phyloP scores from a whole-genome alignment of 2,113 vertebrate genomes.

The Bombycilla garrulus region DNA sequence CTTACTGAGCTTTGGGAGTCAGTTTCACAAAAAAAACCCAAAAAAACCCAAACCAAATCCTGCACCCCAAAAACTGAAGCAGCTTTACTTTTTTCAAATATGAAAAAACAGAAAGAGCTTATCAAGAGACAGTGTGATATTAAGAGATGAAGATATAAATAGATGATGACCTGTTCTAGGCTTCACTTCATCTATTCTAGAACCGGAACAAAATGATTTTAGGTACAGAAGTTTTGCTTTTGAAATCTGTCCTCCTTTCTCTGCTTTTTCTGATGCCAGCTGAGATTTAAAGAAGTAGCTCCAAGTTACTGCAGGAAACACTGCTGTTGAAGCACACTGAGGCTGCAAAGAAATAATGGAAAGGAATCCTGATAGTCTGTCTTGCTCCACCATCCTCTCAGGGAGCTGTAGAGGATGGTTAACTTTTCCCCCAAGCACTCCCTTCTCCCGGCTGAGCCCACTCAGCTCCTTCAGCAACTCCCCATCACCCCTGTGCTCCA shows the following conservation, averaged over 20 bases:
- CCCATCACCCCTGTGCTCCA: neutral
- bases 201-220: neutral
- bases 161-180: neutral
- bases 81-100: neutral
- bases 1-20: neutral
- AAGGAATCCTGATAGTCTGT: neutral
- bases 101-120: neutral
- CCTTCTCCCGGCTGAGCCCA: neutral
- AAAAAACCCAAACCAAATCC: neutral
- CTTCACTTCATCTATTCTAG: neutral
- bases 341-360: neutral
- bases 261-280: neutral
- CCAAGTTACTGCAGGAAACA: neutral
- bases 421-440: fast-evolving
- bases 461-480: neutral
- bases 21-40: neutral
- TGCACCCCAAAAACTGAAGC: neutral
- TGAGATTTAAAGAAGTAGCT: neutral
- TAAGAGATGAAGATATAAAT: neutral
- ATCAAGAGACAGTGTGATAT: neutral
- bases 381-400: neutral
- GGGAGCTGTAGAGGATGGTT: neutral
- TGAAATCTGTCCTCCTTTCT: neutral
- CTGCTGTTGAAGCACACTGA: neutral
- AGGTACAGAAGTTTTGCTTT: neutral